Percentiles rank a stretch among this genome's conserved stretches.
phyloP scores from a whole-genome alignment of 2,888 invertebrate genomes.

The Noctua janthe region DNA sequence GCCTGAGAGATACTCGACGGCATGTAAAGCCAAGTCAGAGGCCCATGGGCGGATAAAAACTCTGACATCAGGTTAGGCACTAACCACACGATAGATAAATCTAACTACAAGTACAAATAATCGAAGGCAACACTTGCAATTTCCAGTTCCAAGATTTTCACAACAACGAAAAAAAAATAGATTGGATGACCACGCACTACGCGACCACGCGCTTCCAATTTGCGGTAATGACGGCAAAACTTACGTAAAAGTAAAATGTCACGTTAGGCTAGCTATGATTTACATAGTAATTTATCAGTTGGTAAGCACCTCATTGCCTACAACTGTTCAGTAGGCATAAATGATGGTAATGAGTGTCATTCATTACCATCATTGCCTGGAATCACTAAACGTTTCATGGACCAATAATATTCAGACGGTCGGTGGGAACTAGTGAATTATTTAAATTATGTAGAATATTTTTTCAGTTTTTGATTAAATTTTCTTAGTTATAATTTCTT shows the following conservation, averaged over 20 bases:
- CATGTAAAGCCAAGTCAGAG: no score
- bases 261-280: constrained; percentile 51
- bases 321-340: constrained; percentile 45
- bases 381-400: constrained; percentile 45
- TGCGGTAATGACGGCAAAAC: constrained; percentile 44
- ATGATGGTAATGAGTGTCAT: constrained; percentile 57
- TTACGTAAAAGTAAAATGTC: constrained; percentile 53
- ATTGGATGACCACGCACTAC: constrained; percentile 30
- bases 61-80: no score
- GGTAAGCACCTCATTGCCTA: constrained; percentile 36
- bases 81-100: no score
- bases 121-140: background rate
- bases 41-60: no score
- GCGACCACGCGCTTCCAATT: constrained; percentile 33
- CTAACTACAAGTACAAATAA: background rate
- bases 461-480: constrained; percentile 4
- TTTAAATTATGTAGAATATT: constrained; percentile 26
- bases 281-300: constrained; percentile 61
- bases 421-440: constrained; percentile 49
- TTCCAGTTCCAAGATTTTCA: constrained; percentile 2
- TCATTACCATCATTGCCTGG: constrained; percentile 42
- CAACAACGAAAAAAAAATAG: constrained; percentile 11
- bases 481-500: background rate
- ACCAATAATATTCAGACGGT: constrained; percentile 25
- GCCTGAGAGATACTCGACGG: no score